Evolutionary conservation across 1,140 invertebrate genomes (phyloP), one percentile per base, ranked within the genome.

Genomic region (Pararge aegeria): DNA sequence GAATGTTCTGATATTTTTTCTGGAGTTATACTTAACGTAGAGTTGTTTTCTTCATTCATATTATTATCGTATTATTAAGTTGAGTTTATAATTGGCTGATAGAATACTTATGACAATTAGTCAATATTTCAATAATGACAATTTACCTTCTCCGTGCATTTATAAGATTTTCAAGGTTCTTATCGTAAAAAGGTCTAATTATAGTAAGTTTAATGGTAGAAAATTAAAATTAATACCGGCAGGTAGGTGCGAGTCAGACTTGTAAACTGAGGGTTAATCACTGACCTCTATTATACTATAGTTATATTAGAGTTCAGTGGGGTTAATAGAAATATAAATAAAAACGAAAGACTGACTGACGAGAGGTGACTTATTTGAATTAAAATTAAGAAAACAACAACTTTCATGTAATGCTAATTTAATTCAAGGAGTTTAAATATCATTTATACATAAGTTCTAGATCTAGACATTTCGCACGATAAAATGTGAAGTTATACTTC

Each of bases 401-500:
- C 78, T 68, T 64, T 76, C 68, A 74, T 71, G 72, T 84, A 79
- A 77, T 78, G 79, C 82, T 88, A 87, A 72, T 84, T 84, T 87
- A 87, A 86, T 87, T 85, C 77, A 87, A 63, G 77, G 79, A 79
- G 58, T 72, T 66, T 20, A 46, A 75, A 81, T 80, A 79, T 67
- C 73, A 83, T 84, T 80, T 85, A 83, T 68, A 82, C 75, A 80
- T 75, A 76, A 55, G 68, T 67, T 70, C 64, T 80, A 80, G 70
- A 52, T 67, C 70, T 86, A 83, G 44, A 65, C 64, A n/a, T 62
- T 73, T 70, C 59, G 70, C 53, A 55, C 19, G 19, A 70, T 78
- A 73, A 80, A 79, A 72, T 72, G 65, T 76, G 79, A 85, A 87
- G 81, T 88, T 77, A 75, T 29, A 87, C 78, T 78, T 80, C 83